Base-by-base conservation (phyloP, 2,888 invertebrate species). In the Mycalesis mineus region DNA sequence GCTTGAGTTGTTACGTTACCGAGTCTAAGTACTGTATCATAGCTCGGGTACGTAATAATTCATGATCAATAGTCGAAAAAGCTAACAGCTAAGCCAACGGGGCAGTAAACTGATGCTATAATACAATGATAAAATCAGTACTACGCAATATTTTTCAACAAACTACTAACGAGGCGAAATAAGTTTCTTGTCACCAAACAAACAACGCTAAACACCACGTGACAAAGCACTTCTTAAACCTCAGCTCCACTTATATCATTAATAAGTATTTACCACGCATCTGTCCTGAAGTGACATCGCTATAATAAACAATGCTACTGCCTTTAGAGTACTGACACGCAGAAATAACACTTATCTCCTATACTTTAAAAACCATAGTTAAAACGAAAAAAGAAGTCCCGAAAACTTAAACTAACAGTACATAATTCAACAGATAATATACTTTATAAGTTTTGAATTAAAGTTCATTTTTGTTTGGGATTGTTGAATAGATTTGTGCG, bases 211-310 rank as follows among this genome's bases (percentile, higher is more conserved):
- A 50, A 55, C 41, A 42, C 48, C 41, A 11, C 29, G 52, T 56
- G 55, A 60, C 55, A 31, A 42, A 42, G 52, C 59, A 44, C 31
- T 53, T 56, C 48, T 56, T 41, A 45, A 53, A 50, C 58, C 49
- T 55, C 57, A 61, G 41, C 51, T 60, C 57, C 63, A 52, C 55
- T 63, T 59, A 59, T 52, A 64, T 66, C 64, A 63, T 67, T 62
- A 63, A 64, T 65, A 65, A 59, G 60, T 64, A 67, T 65, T 65
- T 67, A 65, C 60, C 55, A 56, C 57, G 58, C 65, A 64, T 65
- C 63, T 67, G 65, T 67, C 71, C 68, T 69, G 65, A 57, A 50
- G 65, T 68, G 69, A 70, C 70, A 70, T 54, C 60, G 61, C 57
- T 55, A 61, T 55, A 65, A 61, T 61, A 67, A 67, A 69, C 68